Evolutionary conservation across 2,797 vertebrate genomes (phyloP).

Genomic region (Cryptoprocta ferox): DNA sequence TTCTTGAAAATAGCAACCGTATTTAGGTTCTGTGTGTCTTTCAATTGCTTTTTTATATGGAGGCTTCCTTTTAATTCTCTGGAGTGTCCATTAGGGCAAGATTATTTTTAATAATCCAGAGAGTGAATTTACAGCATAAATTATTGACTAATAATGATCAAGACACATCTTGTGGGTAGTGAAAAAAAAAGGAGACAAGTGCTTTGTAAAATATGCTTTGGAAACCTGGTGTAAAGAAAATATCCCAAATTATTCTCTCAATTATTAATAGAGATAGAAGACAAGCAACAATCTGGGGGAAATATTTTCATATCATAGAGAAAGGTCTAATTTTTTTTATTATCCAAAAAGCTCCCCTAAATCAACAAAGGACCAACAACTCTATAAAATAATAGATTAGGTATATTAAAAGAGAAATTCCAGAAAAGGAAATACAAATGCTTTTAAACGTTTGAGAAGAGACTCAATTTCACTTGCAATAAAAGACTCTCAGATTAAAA

Average conservation of each 20-base stretch:
- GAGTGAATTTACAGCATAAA: neutral
- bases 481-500: constrained; percentile 10
- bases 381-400: neutral
- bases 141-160: constrained; percentile 13
- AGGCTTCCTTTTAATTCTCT: constrained; percentile 12
- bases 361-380: neutral
- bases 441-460: neutral
- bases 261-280: constrained; percentile 3
- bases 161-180: neutral
- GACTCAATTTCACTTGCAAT: neutral
- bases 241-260: neutral
- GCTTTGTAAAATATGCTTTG: constrained; percentile 31
- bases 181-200: neutral
- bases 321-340: neutral
- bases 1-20: neutral
- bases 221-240: neutral
- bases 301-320: neutral
- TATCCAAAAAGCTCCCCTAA: neutral
- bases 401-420: neutral
- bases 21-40: neutral
- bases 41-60: neutral
- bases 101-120: constrained; percentile 47
- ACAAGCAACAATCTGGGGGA: neutral
- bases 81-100: neutral
- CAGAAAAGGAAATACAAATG: neutral